phyloP scores from a whole-genome alignment of 2,888 invertebrate species.

The Tanypteryx hageni region DNA sequence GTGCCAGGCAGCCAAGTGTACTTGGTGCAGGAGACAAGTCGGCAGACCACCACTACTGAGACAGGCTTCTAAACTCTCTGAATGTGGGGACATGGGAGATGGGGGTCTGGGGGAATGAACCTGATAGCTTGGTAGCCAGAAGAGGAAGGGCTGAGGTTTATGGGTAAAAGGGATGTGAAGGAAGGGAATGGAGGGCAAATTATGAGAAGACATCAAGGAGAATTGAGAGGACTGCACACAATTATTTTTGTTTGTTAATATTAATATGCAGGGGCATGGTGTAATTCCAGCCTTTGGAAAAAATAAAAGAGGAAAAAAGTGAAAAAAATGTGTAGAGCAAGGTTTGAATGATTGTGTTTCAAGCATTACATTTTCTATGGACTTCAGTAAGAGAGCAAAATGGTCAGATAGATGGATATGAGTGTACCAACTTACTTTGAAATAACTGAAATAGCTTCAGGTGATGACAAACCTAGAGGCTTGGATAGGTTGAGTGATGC shows the following conservation, averaged over 20 bases:
- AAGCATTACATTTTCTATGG: constrained; percentile 62
- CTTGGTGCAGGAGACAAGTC: constrained; percentile 90
- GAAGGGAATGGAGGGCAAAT: not conserved
- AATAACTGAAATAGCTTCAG: constrained; percentile 59
- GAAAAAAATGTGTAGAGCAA: constrained; percentile 61
- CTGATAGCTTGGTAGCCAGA: constrained; percentile 25
- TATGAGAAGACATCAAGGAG: constrained; percentile 40
- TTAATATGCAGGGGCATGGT: constrained; percentile 58
- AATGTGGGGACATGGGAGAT: constrained; percentile 14
- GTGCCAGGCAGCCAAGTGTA: constrained; percentile 95
- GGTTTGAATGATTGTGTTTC: constrained; percentile 62
- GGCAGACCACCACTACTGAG: constrained; percentile 71
- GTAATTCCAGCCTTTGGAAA: constrained; percentile 55
- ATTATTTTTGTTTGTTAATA: constrained; percentile 64
- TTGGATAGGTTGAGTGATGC: constrained; percentile 63
- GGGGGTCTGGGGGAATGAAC: constrained; percentile 15
- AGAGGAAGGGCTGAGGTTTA: not conserved
- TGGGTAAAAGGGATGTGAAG: not conserved
- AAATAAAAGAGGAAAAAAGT: constrained; percentile 58
- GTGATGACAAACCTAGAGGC: constrained; percentile 63
- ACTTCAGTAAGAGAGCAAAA: constrained; percentile 48
- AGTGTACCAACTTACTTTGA: constrained; percentile 45
- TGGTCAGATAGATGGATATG: constrained; percentile 47
- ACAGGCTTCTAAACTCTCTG: constrained; percentile 9
- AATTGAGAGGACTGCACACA: constrained; percentile 60